Base-by-base conservation (phyloP, 2,113 vertebrate species). In the Bagarius yarrelli region DNA sequence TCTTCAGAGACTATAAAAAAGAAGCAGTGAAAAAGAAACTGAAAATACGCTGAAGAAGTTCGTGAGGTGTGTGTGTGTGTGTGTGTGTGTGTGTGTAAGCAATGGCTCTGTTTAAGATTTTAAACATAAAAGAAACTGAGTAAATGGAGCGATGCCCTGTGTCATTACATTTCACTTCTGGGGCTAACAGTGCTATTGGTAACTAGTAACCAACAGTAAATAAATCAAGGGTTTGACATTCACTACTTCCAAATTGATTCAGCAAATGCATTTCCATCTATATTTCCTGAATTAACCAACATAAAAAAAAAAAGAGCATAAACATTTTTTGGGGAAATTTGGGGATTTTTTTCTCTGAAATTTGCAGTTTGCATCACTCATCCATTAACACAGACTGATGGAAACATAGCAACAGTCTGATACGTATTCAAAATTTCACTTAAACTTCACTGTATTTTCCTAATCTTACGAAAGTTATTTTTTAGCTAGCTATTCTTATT, bases 1-100 rank as follows among this genome's bases (percentile, higher is more conserved):
- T 80, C 50, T 75, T 53, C 52, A 27, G 30, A 47, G 64, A 55
- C 76, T 55, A 25, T 52, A 69, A 82, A 80, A n/a, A 79, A 73
- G 18, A 50, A 21, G 16, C 69, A 25, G 36, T 64, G 57, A 32
- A 27, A 70, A 67, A 21, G 74, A 66, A 74, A 79, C 23, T 50
- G 50, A 40, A 56, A 21, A 75, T 75, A 75, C n/a, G 57, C 25
- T 79, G 34, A 16, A 70, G 60, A 27, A 79, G 56, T 80, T 60
- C 32, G 56, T 71, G 57, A 63, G 79, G 67, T 25, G 47, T 73
- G 40, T 30, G 78, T 36, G 44, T 15, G 75, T 53, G 59, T 23
- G 27, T 64, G 25, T 25, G 76, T 53, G 53, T 55, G 53, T 55
- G 73, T 59, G 53, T 34, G 19, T 64, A 40, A 74, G 70, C 71